Evolutionary conservation across 1,140 invertebrate species (phyloP).

Genomic region (Helicoverpa armigera): DNA sequence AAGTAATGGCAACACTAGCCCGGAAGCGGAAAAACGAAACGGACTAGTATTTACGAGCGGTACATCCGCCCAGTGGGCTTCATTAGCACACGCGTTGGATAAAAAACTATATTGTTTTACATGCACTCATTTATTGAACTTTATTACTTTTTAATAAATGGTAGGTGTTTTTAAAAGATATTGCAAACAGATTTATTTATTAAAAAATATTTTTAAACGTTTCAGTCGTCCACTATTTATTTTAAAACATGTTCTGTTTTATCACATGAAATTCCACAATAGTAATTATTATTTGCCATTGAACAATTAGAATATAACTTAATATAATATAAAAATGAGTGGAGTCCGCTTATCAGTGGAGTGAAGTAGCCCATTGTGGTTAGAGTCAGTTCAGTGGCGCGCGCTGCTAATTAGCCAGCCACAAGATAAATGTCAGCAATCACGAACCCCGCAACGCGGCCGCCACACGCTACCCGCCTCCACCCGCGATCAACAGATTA

Average conservation of each 20-base stretch:
- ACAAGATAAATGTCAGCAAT: constrained; percentile 79
- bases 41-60: constrained; percentile 79
- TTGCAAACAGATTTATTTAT: constrained; percentile 4
- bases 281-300: neutral
- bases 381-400: constrained; percentile 51
- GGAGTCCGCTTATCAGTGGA: neutral
- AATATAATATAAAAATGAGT: constrained; percentile 31
- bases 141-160: constrained; percentile 34
- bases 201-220: neutral
- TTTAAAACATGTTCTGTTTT: neutral
- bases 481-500: constrained; percentile 60
- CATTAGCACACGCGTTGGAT: constrained; percentile 64
- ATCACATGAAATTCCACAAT: neutral
- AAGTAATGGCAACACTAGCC: constrained; percentile 79
- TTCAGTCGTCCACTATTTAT: too few species aligned
- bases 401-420: constrained; percentile 71
- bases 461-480: constrained; percentile 41
- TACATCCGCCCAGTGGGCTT: constrained; percentile 71
- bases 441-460: constrained; percentile 62
- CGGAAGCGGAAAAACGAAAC: constrained; percentile 83
- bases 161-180: neutral
- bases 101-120: constrained; percentile 53
- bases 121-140: constrained; percentile 52
- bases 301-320: neutral
- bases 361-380: constrained; percentile 52